Base-by-base conservation (phyloP, 2,888 invertebrate species). In the Dichetophora obliterata region DNA sequence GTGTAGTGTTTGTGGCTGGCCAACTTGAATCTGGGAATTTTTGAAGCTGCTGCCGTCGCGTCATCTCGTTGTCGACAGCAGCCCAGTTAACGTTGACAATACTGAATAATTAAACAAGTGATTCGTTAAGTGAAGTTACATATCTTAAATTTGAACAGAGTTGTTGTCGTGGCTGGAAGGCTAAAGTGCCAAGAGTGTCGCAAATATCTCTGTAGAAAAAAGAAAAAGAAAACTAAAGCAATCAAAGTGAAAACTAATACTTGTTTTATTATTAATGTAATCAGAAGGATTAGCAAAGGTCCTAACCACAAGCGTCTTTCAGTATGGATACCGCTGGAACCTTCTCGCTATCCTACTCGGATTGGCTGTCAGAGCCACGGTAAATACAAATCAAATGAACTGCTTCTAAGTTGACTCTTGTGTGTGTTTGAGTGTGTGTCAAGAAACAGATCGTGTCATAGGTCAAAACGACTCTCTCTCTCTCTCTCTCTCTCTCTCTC, bases 301-400 rank as follows among this genome's bases (percentile, higher is more conserved):
- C 27, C 9, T 9, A 14, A 24, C 24, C 27, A 61, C 43, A 8
- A 31, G 9, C 43, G 16, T 24, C 34, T 16, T n/a, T 34, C 1
- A 85, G 83, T 81, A 89, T 89, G 89, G 89, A 89, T 86, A 87
- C 86, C 80, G 87, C 86, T 78, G 86, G 86, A 83, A 85, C 86
- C 80, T 89, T 87, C 83, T 86, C 88, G 78, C 84, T 89, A 80
- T 88, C 89, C 83, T 89, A 89, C 81, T 86, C 88, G 81, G 89
- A 89, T 82, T 89, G 89, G 89, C 87, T 89, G 80, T 85, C 86
- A 78, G 89, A 89, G 80, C 85, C 88, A 85, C 88, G 89, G 88
- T 89, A 88, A 83, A 74, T 78, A 75, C 59, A 61, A 43, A 9
- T 16, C 19, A n/a, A 24, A 24, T 22, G 14, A 68, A 11, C 24